phyloP scores from a whole-genome alignment of 2,797 vertebrate species.

The Labeo calbasu region DNA sequence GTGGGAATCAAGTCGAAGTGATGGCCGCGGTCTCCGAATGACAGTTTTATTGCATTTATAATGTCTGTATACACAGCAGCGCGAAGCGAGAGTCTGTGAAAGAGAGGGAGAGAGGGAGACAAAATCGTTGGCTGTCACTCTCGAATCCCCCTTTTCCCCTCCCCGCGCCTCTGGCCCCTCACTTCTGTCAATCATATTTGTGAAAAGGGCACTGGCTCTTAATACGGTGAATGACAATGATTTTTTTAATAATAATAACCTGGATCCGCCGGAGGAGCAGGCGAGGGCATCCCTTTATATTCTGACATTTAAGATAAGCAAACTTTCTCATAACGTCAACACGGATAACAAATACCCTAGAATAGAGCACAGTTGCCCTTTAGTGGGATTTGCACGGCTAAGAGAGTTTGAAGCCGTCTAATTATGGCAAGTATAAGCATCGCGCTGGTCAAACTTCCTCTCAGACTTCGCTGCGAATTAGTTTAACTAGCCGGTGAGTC shows the following conservation, averaged over 20 bases:
- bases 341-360: conserved; percentile 59
- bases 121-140: conserved; percentile 58
- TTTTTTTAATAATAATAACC: conserved; percentile 76
- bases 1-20: conserved; percentile 61
- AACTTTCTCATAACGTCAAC: conserved; percentile 65
- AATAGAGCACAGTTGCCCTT: conserved; percentile 59
- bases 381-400: conserved; percentile 58
- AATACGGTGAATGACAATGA: conserved; percentile 73
- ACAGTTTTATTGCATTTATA: conserved; percentile 82
- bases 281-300: conserved; percentile 56
- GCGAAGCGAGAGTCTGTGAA: conserved; percentile 23
- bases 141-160: conserved; percentile 33
- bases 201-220: conserved; percentile 74
- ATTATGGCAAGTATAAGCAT: conserved; percentile 58
- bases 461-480: conserved; percentile 44
- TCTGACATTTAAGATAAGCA: conserved; percentile 76
- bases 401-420: conserved; percentile 62
- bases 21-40: conserved; percentile 72
- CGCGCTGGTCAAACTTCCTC: conserved; percentile 55
- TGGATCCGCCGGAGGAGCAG: conserved; percentile 58
- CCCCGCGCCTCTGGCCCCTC: conserved; percentile 53
- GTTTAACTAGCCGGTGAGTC: conserved; percentile 55
- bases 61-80: conserved; percentile 74
- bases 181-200: conserved; percentile 68
- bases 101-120: conserved; percentile 47